A percentile compares a stretch with the other conserved stretches of the same genome.
Evolutionary conservation across 2,888 invertebrate genomes (phyloP).

Genomic region (Nezara viridula): DNA sequence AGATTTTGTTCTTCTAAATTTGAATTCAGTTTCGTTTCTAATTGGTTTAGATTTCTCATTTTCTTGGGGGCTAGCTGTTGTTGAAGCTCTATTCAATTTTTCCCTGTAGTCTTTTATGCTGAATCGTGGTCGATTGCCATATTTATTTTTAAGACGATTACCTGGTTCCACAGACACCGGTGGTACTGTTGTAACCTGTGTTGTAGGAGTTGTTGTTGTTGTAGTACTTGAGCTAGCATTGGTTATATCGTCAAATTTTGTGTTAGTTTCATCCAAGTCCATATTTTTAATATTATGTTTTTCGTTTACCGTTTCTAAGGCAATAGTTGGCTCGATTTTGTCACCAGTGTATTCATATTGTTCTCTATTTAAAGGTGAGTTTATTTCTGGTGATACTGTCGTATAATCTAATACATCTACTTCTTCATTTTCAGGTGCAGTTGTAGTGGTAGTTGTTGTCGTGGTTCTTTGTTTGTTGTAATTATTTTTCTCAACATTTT

Average conservation of each 20-base stretch:
- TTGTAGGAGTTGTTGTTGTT: conserved; percentile 65
- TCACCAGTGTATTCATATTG: conserved; percentile 33
- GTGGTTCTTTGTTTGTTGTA: conserved; percentile 57
- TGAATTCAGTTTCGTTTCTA: conserved; percentile 70
- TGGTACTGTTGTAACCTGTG: conserved; percentile 59
- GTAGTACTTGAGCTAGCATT: conserved; percentile 64
- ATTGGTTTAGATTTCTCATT: conserved; percentile 65
- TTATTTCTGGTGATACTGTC: conserved; percentile 51
- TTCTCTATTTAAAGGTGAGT: conserved; percentile 19
- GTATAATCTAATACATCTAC: conserved; percentile 58
- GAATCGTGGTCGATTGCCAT: conserved; percentile 75
- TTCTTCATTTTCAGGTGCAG: conserved; percentile 57
- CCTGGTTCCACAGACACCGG: conserved; percentile 59
- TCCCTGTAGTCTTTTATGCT: conserved; percentile 81
- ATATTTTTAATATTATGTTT: conserved; percentile 46
- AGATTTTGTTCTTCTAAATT: conserved; percentile 68
- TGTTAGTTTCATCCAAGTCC: conserved; percentile 39
- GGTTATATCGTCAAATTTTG: conserved; percentile 48
- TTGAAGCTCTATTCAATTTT: conserved; percentile 67
- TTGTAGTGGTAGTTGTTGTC: conserved; percentile 61
- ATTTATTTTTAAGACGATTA: conserved; percentile 64
- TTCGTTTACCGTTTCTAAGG: background rate
- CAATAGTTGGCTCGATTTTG: background rate
- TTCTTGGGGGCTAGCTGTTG: conserved; percentile 68
- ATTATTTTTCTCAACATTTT: conserved; percentile 42